These are phyloP conservation scores for Petrocephalus microphthalmus DNA, from an alignment of 2,113 vertebrate species.

Conservation along the genomic window DNA sequence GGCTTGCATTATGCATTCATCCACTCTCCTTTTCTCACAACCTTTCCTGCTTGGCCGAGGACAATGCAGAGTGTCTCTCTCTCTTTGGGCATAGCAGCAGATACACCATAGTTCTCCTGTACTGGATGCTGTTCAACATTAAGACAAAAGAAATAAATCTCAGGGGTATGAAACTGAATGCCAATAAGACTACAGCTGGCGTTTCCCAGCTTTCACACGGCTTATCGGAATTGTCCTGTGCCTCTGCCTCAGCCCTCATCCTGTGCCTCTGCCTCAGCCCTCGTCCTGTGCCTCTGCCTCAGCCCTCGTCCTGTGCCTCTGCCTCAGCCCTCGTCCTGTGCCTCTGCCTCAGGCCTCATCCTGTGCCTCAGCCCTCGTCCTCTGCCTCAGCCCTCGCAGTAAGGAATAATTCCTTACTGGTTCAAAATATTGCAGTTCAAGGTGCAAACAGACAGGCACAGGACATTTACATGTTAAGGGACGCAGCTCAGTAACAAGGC, in stretches of 20 bases:
- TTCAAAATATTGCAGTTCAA: not conserved
- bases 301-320: constrained; percentile 11
- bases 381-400: too few species aligned
- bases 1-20: not conserved
- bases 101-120: not conserved
- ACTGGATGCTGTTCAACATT: not conserved
- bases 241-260: too few species aligned
- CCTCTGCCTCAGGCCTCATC: not conserved
- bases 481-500: not conserved
- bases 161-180: not conserved
- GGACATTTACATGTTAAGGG: not conserved
- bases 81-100: not conserved
- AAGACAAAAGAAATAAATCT: not conserved
- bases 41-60: not conserved
- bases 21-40: not conserved
- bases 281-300: not conserved
- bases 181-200: not conserved
- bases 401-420: not conserved
- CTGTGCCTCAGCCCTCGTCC: constrained; percentile 4
- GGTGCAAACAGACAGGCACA: not conserved
- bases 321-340: too few species aligned
- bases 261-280: too few species aligned
- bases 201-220: not conserved
- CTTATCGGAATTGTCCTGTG: not conserved
- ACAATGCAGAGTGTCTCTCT: not conserved